A percentile compares a stretch with the other conserved stretches of the same genome.
Evolutionary conservation across 1,140 invertebrate genomes (phyloP).

Genomic region (Rhagoletis zephyria): DNA sequence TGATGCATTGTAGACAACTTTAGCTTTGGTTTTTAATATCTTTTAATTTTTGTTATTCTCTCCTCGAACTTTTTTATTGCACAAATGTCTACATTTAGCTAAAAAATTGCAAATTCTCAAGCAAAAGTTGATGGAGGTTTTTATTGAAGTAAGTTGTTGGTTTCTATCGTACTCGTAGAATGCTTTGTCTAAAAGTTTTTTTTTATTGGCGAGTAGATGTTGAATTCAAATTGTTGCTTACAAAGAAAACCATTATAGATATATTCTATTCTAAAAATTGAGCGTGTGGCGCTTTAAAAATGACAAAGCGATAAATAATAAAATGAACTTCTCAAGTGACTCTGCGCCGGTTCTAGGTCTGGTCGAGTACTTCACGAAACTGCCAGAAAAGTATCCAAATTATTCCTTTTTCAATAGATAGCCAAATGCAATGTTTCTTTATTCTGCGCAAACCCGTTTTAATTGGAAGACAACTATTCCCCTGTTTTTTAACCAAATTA

Average conservation of each 20-base stretch:
- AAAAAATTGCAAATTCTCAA: constrained; percentile 30
- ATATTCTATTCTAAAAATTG: too few relatives aligned
- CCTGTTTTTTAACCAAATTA: too few relatives aligned
- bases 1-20: neutral
- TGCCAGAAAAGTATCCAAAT: too few relatives aligned
- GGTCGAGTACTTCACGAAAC: too few relatives aligned
- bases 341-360: too few relatives aligned
- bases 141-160: neutral
- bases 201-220: neutral
- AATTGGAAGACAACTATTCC: too few relatives aligned
- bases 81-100: neutral
- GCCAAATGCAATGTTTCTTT: too few relatives aligned
- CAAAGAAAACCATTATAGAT: too few relatives aligned
- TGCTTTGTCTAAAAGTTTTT: neutral
- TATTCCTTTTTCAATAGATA: too few relatives aligned
- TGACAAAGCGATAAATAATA: neutral
- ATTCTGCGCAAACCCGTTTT: too few relatives aligned
- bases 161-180: neutral
- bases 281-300: neutral
- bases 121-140: constrained; percentile 10
- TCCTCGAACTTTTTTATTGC: neutral
- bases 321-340: too few relatives aligned
- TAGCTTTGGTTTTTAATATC: neutral
- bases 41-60: neutral
- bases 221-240: too few relatives aligned